These are phyloP conservation scores for Pampusana beccarii DNA, from an alignment of 2,113 vertebrate genomes.

Conservation along the genomic window DNA sequence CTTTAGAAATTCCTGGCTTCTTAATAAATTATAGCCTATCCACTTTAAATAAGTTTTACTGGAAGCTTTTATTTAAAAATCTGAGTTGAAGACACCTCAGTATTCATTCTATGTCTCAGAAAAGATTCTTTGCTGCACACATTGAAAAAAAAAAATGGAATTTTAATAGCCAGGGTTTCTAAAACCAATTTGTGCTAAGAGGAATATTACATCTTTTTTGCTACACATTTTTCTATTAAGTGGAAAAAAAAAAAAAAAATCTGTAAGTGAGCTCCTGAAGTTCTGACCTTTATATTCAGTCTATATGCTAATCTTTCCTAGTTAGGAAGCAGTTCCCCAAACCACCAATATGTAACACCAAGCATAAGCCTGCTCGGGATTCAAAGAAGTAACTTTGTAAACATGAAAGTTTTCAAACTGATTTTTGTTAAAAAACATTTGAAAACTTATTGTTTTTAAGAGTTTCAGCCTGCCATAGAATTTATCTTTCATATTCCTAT, in stretches of 20 bases:
- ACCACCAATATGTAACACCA: conserved; percentile 25
- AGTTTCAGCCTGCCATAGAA: conserved; percentile 54
- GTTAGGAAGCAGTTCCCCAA: background rate
- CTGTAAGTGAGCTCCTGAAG: background rate
- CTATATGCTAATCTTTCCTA: conserved; percentile 44
- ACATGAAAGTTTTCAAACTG: conserved; percentile 50
- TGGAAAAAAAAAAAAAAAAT: background rate
- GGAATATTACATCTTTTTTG: background rate
- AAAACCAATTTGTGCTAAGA: background rate
- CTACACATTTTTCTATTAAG: background rate
- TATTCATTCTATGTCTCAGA: background rate
- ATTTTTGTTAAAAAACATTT: conserved; percentile 61
- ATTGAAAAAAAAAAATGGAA: background rate
- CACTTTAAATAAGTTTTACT: background rate
- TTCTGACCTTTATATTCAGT: conserved; percentile 58
- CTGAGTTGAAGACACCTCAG: background rate
- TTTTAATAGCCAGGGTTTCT: background rate
- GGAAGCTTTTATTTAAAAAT: background rate
- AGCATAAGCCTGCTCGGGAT: background rate
- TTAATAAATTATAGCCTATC: background rate
- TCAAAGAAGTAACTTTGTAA: conserved; percentile 17
- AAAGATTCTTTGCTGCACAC: background rate
- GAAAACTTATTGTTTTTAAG: conserved; percentile 60
- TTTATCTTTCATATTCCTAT: conserved; percentile 68
- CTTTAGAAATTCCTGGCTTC: background rate